Base-by-base conservation (phyloP, 2,113 vertebrate species). In the Ammodramus savannarum region DNA sequence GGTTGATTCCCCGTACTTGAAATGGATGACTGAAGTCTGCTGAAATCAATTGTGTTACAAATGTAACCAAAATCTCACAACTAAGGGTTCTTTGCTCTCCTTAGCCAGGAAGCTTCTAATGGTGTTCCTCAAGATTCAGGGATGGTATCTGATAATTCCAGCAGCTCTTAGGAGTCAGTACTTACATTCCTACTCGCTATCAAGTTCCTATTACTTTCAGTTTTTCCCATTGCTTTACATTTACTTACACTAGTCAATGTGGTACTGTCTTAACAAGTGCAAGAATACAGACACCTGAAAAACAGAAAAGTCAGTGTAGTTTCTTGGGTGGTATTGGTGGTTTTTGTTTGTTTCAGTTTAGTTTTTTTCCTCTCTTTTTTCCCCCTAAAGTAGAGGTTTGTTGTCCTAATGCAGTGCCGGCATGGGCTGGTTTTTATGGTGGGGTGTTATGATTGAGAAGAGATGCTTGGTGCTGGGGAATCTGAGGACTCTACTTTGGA, bases 401-500 rank as follows among this genome's bases (percentile, higher is more conserved):
- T 54, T 85, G 34, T 81, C 13, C 21, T 71, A 39, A 54, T 7
- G 17, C 3, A 6, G 6, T 66, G 4, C 7, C 22, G 34, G 14
- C n/a, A n/a, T 39, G 18, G n/a, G 1, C 48, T 81, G 6, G 6
- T 75, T 89, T 62, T 31, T 59, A 0, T 9, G n/a, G 44, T 0
- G 0, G 27, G 39, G 25, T 55, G 14, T 69, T 69, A 39, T 0
- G 15, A 11, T 14, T 74, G 16, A 31, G 41, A 82, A 58, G 41
- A 73, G 21, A 23, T 88, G 43, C 15, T 12, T 48, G 3, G 16
- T 79, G 57, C 34, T 57, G 22, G 5, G 11, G 5, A 65, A 44
- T 41, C 26, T 13, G 13, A 59, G 9, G 8, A 13, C 15, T 78
- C 1, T 32, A 2, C 0, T 0, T 20, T 32, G 22, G 18, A 43